Evolutionary conservation across 92 coral and sea anemone genomes (phyloP), one percentile per base, ranked within the genome.

Genomic region (Epizoanthus ramosus): DNA sequence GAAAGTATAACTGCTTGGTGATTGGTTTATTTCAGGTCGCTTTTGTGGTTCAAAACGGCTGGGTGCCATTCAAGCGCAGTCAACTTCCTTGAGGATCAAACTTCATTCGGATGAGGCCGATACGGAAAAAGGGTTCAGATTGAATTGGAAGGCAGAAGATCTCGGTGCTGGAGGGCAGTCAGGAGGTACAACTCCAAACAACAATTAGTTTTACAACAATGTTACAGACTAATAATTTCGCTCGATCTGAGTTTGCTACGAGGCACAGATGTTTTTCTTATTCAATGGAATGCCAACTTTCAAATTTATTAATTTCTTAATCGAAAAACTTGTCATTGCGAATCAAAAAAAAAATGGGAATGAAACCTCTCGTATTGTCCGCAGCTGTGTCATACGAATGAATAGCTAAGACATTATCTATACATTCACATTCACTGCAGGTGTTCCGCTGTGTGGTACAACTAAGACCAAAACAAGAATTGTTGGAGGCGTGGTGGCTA

Each of bases 401-500:
- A 37, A 37, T 37, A 2, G 6, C 43, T 1, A 37, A 37, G 5
- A 37, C 43, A 37, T 37, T 37, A 37, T 37, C 5, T 37, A 6
- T 37, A 6, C 43, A 37, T 37, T 0, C 33, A 2, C 19, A 6
- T 10, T 57, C 54, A 57, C 39, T 45, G 19, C 69, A 88, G 95
- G 95, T 5, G 80, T 79, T 19, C 92, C 87, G 12, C 69, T 92
- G 57, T 92, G 95, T 80, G 95, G 95, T 18, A 92, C 92, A 52
- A 83, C 92, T 8, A 90, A 88, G 60, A 91, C 92, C 17, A 90
- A 92, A 8, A 92, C 95, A 4, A 86, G 95, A 37, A 92, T 92
- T 53, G 95, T 92, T 2, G 95, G 95, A 70, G 95, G 95, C 50
- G 85, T 89, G 67, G 91, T 84, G 33, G 95, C 95, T 6, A 92